These are phyloP conservation scores for Amphiprion percula DNA, from an alignment of 2,113 vertebrate genomes.

Conservation along the genomic window DNA sequence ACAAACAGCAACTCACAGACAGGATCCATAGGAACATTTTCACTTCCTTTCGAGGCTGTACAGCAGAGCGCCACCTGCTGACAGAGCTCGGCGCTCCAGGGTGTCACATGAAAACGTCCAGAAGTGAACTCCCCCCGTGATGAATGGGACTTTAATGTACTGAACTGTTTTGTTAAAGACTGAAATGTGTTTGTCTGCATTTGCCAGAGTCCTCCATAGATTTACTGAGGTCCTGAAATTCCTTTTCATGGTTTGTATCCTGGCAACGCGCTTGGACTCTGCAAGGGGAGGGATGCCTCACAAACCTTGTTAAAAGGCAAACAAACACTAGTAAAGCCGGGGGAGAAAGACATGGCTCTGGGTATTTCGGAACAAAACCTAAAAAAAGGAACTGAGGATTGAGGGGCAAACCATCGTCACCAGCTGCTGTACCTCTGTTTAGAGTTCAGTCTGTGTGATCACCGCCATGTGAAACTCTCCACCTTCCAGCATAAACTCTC, in stretches of 20 bases:
- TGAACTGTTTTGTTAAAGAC: constrained; percentile 64
- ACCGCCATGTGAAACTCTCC: constrained; percentile 24
- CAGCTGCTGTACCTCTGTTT: constrained; percentile 40
- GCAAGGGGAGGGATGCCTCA: constrained; percentile 50
- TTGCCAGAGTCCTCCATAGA: constrained; percentile 58
- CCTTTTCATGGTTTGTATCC: constrained; percentile 74
- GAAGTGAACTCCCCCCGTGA: constrained; percentile 29
- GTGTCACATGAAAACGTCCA: constrained; percentile 33
- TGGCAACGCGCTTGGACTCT: constrained; percentile 67
- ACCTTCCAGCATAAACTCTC: constrained; percentile 39
- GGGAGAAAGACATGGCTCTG: constrained; percentile 54
- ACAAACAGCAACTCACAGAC: constrained; percentile 64
- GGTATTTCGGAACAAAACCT: constrained; percentile 71
- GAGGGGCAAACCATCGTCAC: constrained; percentile 48
- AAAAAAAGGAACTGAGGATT: constrained; percentile 59
- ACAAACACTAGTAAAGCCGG: constrained; percentile 72
- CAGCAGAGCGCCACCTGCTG: constrained; percentile 60
- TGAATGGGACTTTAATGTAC: constrained; percentile 75
- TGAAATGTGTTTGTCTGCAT: constrained; percentile 63
- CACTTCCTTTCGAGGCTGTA: constrained; percentile 19
- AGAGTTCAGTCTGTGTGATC: constrained; percentile 25
- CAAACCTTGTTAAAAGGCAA: constrained; percentile 76
- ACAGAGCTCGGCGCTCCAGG: constrained; percentile 16
- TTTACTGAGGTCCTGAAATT: constrained; percentile 78
- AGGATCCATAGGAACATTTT: constrained; percentile 40